Conservation (phyloP, 2,888 invertebrate genomes). For the Sphaeridia pumilis region DNA sequence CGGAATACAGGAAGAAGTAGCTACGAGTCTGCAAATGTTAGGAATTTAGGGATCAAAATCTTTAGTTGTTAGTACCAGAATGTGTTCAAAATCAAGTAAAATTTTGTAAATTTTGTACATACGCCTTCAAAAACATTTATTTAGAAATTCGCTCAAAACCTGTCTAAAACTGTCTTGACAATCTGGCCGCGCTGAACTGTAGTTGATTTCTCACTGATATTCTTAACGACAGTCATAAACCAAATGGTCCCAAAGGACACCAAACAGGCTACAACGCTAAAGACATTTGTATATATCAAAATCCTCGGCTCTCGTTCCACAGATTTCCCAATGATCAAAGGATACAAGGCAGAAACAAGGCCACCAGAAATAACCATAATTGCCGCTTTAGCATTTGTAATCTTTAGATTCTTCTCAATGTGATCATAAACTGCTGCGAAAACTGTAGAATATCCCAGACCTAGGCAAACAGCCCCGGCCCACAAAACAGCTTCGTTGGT, state of each 20-base stretch:
- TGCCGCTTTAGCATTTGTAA: slow-evolving; percentile 12
- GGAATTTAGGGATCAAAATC: too few relatives aligned
- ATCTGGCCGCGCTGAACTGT: too few relatives aligned
- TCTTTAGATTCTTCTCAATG: slow-evolving; percentile 14
- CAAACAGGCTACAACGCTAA: slow-evolving; percentile 11
- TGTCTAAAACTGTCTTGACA: too few relatives aligned
- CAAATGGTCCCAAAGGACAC: slow-evolving; percentile 7
- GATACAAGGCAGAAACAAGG: slow-evolving; percentile 8
- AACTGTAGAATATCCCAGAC: slow-evolving; percentile 21
- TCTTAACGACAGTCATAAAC: slow-evolving; percentile 4
- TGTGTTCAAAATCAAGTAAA: too few relatives aligned
- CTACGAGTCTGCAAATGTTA: too few relatives aligned
- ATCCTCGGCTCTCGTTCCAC: slow-evolving; percentile 13
- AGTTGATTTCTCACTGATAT: not conserved
- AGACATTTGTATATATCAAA: slow-evolving; percentile 16
- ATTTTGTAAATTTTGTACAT: too few relatives aligned
- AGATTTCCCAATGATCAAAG: slow-evolving; percentile 13
- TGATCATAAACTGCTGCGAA: slow-evolving; percentile 14
- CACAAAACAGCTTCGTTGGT: slow-evolving; percentile 17
- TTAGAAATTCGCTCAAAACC: too few relatives aligned
- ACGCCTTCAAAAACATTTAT: too few relatives aligned
- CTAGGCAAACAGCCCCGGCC: slow-evolving; percentile 17
- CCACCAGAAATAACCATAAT: slow-evolving; percentile 12
- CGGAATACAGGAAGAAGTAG: too few relatives aligned
- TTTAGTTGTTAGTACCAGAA: too few relatives aligned